Percentiles rank a stretch among this genome's conserved stretches.
phyloP scores from a whole-genome alignment of 2,888 invertebrate species.

The Syrphus vitripennis region DNA sequence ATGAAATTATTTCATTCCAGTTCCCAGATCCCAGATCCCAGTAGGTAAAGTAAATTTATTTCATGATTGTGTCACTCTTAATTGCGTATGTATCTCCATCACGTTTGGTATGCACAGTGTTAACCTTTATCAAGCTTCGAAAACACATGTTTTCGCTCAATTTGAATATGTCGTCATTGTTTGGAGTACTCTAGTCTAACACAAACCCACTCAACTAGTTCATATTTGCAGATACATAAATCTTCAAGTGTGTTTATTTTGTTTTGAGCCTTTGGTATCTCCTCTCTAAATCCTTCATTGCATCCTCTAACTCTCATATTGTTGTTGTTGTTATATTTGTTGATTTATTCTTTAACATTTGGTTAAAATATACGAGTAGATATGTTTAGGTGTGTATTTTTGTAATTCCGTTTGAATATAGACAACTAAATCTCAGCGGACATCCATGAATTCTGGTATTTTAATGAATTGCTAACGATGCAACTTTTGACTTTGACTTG shows the following conservation, averaged over 20 bases:
- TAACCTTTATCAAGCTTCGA: slow-evolving; percentile 47
- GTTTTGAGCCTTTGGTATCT: slow-evolving; percentile 30
- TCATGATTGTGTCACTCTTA: slow-evolving; percentile 14
- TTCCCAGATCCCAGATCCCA: neutral
- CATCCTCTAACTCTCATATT: neutral
- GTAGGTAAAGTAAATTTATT: slow-evolving; percentile 11
- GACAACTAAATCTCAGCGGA: slow-evolving; percentile 49
- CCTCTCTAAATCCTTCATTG: slow-evolving; percentile 4
- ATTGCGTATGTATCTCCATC: neutral
- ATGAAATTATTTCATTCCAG: slow-evolving; percentile 31
- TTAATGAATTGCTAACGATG: slow-evolving; percentile 64
- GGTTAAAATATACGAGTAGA: neutral
- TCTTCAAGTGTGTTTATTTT: slow-evolving; percentile 59
- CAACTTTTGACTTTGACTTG: slow-evolving; percentile 56
- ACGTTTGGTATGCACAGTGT: neutral
- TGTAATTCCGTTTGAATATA: neutral
- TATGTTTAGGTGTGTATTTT: neutral
- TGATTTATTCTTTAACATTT: slow-evolving; percentile 8
- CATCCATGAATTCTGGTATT: slow-evolving; percentile 48
- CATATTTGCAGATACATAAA: slow-evolving; percentile 55
- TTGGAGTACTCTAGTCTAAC: slow-evolving; percentile 24
- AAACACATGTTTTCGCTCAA: slow-evolving; percentile 67
- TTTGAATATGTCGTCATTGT: slow-evolving; percentile 24
- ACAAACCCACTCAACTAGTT: slow-evolving; percentile 56
- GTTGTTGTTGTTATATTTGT: neutral